A percentile compares a stretch with the other conserved stretches of the same genome.
phyloP scores from a whole-genome alignment of 2,888 invertebrate species.

The Heteropelma amictum region DNA sequence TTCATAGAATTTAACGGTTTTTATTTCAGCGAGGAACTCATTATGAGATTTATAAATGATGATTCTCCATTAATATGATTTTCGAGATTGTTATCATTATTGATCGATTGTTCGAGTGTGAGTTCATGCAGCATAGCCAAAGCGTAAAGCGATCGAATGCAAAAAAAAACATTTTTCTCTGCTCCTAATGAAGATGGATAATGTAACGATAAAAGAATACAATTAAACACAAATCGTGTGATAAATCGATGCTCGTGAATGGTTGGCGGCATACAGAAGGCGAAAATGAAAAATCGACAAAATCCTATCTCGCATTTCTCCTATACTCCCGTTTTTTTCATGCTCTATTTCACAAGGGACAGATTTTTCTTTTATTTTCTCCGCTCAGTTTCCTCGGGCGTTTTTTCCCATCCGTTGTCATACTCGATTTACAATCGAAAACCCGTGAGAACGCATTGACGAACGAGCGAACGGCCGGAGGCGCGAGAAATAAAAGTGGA shows the following conservation, averaged over 20 bases:
- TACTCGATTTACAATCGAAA: too few species aligned
- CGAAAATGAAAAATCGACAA: conserved; percentile 46
- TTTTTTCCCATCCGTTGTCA: too few species aligned
- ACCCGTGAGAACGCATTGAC: too few species aligned
- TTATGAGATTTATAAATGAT: background rate
- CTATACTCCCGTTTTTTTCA: conserved; percentile 27
- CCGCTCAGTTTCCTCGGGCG: too few species aligned
- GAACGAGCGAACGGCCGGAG: too few species aligned
- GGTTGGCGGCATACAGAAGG: conserved; percentile 70
- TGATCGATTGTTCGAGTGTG: conserved; percentile 38
- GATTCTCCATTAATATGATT: background rate
- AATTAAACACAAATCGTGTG: conserved; percentile 43
- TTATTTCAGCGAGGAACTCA: too few species aligned
- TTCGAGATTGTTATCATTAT: background rate
- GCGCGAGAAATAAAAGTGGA: too few species aligned
- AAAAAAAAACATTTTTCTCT: background rate
- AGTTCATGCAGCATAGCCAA: conserved; percentile 75
- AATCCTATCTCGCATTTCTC: conserved; percentile 29
- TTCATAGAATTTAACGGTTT: too few species aligned
- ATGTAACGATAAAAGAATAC: conserved; percentile 17
- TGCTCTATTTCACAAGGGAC: too few species aligned
- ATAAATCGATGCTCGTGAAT: conserved; percentile 60
- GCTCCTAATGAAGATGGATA: conserved; percentile 4
- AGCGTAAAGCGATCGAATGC: conserved; percentile 68
- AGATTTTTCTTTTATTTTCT: too few species aligned